phyloP scores from a whole-genome alignment of 2,113 vertebrate genomes.

The Thomomys bottae region DNA sequence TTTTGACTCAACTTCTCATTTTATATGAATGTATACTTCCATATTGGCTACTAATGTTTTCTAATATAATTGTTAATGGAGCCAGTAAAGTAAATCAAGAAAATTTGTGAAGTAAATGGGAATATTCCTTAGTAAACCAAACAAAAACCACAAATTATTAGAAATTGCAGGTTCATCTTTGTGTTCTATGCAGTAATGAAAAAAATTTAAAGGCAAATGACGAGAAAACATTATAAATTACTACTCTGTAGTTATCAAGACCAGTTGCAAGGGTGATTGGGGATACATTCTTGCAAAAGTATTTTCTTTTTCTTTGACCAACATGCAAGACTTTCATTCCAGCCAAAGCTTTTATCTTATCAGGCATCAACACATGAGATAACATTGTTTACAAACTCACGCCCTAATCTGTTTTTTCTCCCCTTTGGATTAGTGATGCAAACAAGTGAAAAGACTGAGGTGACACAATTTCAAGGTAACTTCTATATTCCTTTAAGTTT shows the following conservation, averaged over 20 bases:
- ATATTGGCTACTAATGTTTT: background rate
- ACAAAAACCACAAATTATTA: background rate
- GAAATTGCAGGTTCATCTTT: background rate
- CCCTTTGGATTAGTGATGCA: background rate
- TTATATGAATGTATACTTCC: constrained; percentile 5
- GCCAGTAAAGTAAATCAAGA: constrained; percentile 8
- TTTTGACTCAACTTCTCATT: background rate
- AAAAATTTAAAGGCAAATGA: background rate
- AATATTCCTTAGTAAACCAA: constrained; percentile 24
- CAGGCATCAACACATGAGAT: background rate
- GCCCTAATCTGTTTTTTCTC: background rate
- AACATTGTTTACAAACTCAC: background rate
- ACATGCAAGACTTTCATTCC: background rate
- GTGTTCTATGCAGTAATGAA: background rate
- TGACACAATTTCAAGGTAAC: background rate
- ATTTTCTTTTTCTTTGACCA: background rate
- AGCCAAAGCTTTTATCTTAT: background rate
- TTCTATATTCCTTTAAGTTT: background rate
- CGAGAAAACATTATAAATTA: background rate
- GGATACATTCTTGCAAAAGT: background rate
- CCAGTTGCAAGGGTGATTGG: background rate
- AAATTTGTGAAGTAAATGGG: background rate
- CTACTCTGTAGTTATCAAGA: background rate
- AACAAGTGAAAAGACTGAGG: background rate
- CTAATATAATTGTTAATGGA: background rate